phyloP scores from a whole-genome alignment of 2,888 invertebrate genomes.

The Matsumyia berberina region DNA sequence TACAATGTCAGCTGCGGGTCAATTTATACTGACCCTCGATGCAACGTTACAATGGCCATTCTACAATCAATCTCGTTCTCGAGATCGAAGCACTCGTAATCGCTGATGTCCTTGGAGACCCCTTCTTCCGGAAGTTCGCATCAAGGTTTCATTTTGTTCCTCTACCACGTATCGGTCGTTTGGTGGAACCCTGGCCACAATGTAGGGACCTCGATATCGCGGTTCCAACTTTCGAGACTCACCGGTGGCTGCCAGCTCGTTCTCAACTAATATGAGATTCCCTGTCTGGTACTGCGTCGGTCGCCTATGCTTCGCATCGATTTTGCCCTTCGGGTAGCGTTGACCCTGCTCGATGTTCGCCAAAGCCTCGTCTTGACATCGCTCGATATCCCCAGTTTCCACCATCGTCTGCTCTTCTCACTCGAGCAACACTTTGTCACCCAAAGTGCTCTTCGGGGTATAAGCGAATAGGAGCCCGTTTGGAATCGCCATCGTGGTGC shows the following conservation, averaged over 20 bases:
- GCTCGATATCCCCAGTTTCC: not conserved
- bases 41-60: too few relatives aligned
- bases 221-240: conserved; percentile 37
- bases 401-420: not conserved
- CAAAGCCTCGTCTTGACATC: not conserved
- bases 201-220: not conserved
- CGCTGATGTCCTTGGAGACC: too few relatives aligned
- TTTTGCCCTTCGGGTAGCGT: not conserved
- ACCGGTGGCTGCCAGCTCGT: conserved; percentile 2
- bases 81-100: too few relatives aligned
- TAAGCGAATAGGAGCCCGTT: conserved; percentile 9
- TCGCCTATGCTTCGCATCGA: not conserved
- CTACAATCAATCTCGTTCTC: too few relatives aligned
- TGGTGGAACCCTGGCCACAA: not conserved
- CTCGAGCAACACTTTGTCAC: not conserved
- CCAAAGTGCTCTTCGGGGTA: not conserved
- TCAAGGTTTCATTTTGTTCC: conserved; percentile 63
- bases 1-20: too few relatives aligned
- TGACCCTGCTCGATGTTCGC: not conserved
- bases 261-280: not conserved
- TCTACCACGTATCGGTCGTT: conserved; percentile 25
- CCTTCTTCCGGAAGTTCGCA: not conserved
- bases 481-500: not conserved
- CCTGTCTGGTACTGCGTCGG: not conserved
- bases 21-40: too few relatives aligned